Conservation (phyloP, 1,140 invertebrate species). For the Gonatopus flavifemur region DNA sequence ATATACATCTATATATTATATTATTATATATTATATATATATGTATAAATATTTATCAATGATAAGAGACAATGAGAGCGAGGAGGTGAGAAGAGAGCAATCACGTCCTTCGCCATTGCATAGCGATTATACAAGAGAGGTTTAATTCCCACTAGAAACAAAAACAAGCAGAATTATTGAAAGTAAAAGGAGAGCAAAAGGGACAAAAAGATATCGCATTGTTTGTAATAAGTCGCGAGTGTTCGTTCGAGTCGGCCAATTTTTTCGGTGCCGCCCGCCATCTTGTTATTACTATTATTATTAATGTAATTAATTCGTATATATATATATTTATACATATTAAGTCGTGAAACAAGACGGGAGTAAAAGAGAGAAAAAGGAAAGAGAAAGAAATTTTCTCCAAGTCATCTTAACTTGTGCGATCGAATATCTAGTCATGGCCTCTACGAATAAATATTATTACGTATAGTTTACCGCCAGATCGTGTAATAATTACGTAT, state of each 20-base stretch:
- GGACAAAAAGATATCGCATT: constrained; percentile 13
- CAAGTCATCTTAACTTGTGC: too few species aligned
- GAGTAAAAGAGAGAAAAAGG: too few species aligned
- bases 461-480: too few species aligned
- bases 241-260: constrained; percentile 52
- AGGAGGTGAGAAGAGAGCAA: constrained; percentile 6
- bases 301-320: constrained; percentile 34
- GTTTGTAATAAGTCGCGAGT: constrained; percentile 40
- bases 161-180: not conserved
- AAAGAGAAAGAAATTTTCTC: too few species aligned
- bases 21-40: too few species aligned
- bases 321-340: too few species aligned
- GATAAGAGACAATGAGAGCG: not conserved
- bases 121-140: too few species aligned
- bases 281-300: constrained; percentile 58
- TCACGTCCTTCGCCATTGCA: constrained; percentile 8
- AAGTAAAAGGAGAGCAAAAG: not conserved
- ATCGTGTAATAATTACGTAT: too few species aligned
- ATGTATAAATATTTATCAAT: too few species aligned
- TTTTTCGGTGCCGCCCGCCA: constrained; percentile 51
- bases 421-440: constrained; percentile 60
- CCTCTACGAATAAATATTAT: too few species aligned
- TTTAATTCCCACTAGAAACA: not conserved
- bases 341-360: constrained; percentile 5
- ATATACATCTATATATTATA: too few species aligned